Base-by-base conservation (phyloP, 2,888 invertebrate species). In the Rotaria socialis region DNA sequence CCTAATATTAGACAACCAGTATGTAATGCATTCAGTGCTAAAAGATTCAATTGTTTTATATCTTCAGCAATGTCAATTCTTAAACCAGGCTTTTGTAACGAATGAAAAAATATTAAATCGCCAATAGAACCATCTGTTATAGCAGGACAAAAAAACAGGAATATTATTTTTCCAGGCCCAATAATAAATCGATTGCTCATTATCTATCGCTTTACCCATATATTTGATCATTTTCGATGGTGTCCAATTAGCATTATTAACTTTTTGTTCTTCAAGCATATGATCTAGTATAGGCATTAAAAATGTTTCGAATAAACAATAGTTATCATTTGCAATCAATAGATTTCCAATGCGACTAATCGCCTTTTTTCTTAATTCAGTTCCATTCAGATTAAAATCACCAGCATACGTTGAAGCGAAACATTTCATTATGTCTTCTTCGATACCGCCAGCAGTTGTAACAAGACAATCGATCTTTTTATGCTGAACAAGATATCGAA, bases 81-180 rank as follows among this genome's bases (percentile, higher is more conserved):
- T 14, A 99, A 93, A 0, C 98, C 98, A 0, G 97, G 96, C 89
- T 94, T 94, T 19, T 58, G 47, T 90, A 94, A 96, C 0, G 97
- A 96, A 92, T 99, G 98, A 90, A 99, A 97, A 91, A 96, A 99
- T 94, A 99, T 95, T 97, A 99, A 98, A 90, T 99, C 99, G 0
- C 99, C 87, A 95, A 91, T 92, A 88, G 96, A 96, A 1, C 99
- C 99, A 92, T 99, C 99, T 0, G 99, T 99, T 87, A 99, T 92
- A 0, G 97, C 98, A 0, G 99, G 99, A 92, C 97, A 95, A 90
- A 96, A 99, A 0, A 99, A n/a, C 95, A 0, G 99, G 99, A 90
- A 99, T 99, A 90, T 96, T 94, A 91, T 99, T 97, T 90, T 94
- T 95, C 89, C 95, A 94, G n/a, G 97, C 96, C 97, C 97, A 98